Evolutionary conservation across 1,140 invertebrate species (phyloP).

Genomic region (Aradophagus sp.): DNA sequence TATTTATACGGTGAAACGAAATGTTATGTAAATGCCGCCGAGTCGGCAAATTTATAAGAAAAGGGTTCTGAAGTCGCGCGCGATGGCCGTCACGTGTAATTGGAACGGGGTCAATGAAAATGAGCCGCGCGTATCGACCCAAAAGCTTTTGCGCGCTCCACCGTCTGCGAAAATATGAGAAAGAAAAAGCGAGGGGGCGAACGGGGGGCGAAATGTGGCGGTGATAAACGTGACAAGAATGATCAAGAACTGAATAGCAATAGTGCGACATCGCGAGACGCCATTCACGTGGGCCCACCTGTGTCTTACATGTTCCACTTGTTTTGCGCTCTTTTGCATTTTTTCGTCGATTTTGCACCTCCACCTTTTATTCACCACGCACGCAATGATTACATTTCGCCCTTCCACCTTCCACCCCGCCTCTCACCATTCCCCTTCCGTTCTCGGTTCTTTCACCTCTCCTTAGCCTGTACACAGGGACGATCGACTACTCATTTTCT

Average conservation of each 20-base stretch:
- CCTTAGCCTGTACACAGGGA: background rate
- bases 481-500: slow-evolving; percentile 47
- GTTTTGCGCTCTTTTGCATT: slow-evolving; percentile 22
- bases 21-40: too few species aligned
- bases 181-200: slow-evolving; percentile 1
- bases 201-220: slow-evolving; percentile 10
- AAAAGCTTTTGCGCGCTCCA: slow-evolving; percentile 21
- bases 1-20: too few species aligned
- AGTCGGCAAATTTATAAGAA: too few species aligned
- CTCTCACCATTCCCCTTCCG: background rate
- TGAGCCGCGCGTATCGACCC: slow-evolving; percentile 61
- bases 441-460: slow-evolving; percentile 6
- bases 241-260: slow-evolving; percentile 56
- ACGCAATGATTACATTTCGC: slow-evolving; percentile 59
- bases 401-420: slow-evolving; percentile 12
- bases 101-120: too few species aligned
- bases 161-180: slow-evolving; percentile 19
- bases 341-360: slow-evolving; percentile 19
- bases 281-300: slow-evolving; percentile 52
- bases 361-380: slow-evolving; percentile 14
- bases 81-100: too few species aligned
- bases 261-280: slow-evolving; percentile 55
- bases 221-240: slow-evolving; percentile 68
- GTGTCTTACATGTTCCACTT: slow-evolving; percentile 42
- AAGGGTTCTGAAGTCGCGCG: too few species aligned